phyloP scores from a whole-genome alignment of 2,797 vertebrate species.

The Cyprinella venusta region DNA sequence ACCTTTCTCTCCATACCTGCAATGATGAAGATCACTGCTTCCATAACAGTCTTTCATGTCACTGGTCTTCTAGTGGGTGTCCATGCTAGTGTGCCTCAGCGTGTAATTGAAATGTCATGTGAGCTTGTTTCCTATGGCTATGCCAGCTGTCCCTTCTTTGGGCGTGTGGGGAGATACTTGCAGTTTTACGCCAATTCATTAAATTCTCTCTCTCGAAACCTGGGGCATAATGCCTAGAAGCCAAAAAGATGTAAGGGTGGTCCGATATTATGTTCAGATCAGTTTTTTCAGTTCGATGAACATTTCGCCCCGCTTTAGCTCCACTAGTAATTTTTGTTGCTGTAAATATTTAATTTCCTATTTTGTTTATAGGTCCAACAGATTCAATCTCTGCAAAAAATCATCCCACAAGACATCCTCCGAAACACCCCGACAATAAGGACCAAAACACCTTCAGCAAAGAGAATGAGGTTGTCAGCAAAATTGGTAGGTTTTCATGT shows the following conservation, averaged over 20 bases:
- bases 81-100: conserved; percentile 50
- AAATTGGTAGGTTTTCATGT: conserved; percentile 52
- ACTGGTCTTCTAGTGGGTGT: conserved; percentile 28
- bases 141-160: conserved; percentile 78
- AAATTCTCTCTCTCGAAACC: conserved; percentile 49
- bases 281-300: conserved; percentile 17
- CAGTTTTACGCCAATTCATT: conserved; percentile 60
- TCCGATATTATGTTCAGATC: conserved; percentile 12
- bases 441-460: conserved; percentile 81
- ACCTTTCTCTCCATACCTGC: conserved; percentile 18
- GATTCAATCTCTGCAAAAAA: conserved; percentile 80
- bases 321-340: not conserved
- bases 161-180: conserved; percentile 31
- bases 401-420: conserved; percentile 86
- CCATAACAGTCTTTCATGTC: conserved; percentile 36
- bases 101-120: conserved; percentile 85
- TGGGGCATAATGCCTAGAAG: conserved; percentile 40
- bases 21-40: conserved; percentile 21
- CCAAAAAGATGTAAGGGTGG: conserved; percentile 43
- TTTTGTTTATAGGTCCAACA: conserved; percentile 80
- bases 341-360: conserved; percentile 7
- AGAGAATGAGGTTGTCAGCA: conserved; percentile 57
- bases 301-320: not conserved
- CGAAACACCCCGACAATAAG: conserved; percentile 82
- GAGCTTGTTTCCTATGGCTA: conserved; percentile 79